Percentiles rank a stretch among this genome's conserved stretches.
Conservation (phyloP, 2,888 invertebrate genomes). For the Spisula subtruncata region DNA sequence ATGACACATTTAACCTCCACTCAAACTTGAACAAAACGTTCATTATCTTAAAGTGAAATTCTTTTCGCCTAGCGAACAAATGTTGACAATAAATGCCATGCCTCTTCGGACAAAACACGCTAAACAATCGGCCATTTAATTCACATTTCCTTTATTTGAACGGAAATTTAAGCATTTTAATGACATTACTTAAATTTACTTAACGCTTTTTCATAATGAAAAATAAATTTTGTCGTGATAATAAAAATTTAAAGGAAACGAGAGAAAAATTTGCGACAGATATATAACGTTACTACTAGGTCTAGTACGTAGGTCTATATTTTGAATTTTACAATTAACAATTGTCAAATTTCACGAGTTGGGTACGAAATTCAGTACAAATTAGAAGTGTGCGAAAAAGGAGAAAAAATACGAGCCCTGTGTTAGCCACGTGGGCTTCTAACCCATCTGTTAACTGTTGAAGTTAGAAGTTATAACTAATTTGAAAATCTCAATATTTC, state of each 20-base stretch:
- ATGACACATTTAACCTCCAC: conserved; percentile 1
- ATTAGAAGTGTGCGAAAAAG: neutral
- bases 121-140: conserved; percentile 12
- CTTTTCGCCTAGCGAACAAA: neutral
- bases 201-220: neutral
- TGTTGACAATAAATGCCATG: neutral
- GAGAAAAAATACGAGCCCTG: neutral
- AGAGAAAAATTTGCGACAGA: neutral
- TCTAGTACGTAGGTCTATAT: too few species aligned
- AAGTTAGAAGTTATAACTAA: neutral
- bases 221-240: neutral
- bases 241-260: conserved; percentile 16
- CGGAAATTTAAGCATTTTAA: conserved; percentile 28
- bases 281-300: too few species aligned
- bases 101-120: neutral
- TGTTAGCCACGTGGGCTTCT: neutral
- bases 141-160: conserved; percentile 21
- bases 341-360: neutral
- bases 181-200: conserved; percentile 12
- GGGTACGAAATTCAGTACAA: neutral
- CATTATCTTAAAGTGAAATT: neutral
- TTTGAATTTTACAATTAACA: neutral
- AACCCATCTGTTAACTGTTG: neutral
- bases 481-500: conserved; percentile 21
- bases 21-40: conserved; percentile 17